Evolutionary conservation across 2,113 vertebrate genomes (phyloP).

Genomic region (Chionomys nivalis): DNA sequence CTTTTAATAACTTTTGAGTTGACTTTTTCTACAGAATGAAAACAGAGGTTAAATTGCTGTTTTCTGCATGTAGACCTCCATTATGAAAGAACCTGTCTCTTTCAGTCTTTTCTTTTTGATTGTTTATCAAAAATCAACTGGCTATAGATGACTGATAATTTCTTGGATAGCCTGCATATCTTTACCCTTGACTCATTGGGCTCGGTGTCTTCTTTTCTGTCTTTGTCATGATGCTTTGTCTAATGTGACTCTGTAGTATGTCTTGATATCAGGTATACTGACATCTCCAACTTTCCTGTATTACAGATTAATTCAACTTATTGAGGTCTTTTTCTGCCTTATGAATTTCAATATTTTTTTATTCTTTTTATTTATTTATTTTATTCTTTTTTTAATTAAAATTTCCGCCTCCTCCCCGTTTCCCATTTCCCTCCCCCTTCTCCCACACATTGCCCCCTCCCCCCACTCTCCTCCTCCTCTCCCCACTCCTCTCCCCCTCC

Average conservation of each 20-base stretch:
- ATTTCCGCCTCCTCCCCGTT: too few relatives aligned
- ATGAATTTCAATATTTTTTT: not conserved
- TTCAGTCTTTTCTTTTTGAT: not conserved
- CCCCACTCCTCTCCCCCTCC: too few relatives aligned
- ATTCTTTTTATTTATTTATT: too few relatives aligned
- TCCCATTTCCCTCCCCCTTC: too few relatives aligned
- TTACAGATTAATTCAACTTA: not conserved
- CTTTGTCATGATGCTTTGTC: not conserved
- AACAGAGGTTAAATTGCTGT: not conserved
- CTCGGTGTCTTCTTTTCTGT: not conserved
- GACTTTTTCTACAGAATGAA: not conserved
- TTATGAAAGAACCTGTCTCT: not conserved
- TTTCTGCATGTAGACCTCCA: not conserved
- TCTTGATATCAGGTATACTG: not conserved
- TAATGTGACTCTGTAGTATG: not conserved
- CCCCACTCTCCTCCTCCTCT: too few relatives aligned
- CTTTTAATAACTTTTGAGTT: not conserved
- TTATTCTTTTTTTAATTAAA: too few relatives aligned
- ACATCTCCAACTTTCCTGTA: not conserved
- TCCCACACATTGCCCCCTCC: too few relatives aligned
- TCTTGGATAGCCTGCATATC: not conserved
- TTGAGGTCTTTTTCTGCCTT: not conserved
- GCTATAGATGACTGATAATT: not conserved
- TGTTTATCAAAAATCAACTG: not conserved
- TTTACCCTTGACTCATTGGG: not conserved